Evolutionary conservation across 2,113 vertebrate genomes (phyloP).

Genomic region (Pogona vitticeps): DNA sequence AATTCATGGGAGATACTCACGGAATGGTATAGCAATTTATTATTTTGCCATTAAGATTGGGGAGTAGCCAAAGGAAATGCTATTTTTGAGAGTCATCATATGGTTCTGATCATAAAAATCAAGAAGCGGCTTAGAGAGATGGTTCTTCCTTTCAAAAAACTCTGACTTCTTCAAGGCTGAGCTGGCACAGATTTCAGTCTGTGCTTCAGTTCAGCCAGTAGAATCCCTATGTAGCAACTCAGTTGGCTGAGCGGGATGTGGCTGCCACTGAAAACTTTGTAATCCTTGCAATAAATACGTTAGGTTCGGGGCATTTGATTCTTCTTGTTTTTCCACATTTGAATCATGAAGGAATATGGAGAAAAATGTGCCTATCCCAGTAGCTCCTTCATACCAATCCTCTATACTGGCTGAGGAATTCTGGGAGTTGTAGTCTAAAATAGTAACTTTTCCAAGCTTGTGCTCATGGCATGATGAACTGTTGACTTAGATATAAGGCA

Average conservation of each 20-base stretch:
- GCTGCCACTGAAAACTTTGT: background rate
- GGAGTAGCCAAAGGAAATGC: background rate
- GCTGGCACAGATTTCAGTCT: background rate
- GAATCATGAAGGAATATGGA: background rate
- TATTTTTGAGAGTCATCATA: background rate
- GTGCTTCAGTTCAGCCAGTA: background rate
- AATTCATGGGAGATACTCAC: background rate
- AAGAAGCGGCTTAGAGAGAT: background rate
- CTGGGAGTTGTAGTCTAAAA: background rate
- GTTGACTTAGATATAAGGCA: too few species aligned
- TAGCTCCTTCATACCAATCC: too few species aligned
- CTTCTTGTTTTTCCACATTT: background rate
- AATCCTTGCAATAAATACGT: slow-evolving; percentile 2
- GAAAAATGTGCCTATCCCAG: accelerated
- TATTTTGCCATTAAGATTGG: background rate
- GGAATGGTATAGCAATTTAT: background rate
- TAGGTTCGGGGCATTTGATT: background rate
- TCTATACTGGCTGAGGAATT: too few species aligned
- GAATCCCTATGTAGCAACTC: background rate
- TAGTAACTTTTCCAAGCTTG: too few species aligned
- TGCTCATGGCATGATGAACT: too few species aligned
- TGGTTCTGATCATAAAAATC: background rate
- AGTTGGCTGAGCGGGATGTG: background rate
- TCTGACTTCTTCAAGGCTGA: background rate
- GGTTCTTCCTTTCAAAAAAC: background rate